These are phyloP conservation scores for Parnassius orleans DNA, from an alignment of 2,888 invertebrate species.

Conservation along the genomic window DNA sequence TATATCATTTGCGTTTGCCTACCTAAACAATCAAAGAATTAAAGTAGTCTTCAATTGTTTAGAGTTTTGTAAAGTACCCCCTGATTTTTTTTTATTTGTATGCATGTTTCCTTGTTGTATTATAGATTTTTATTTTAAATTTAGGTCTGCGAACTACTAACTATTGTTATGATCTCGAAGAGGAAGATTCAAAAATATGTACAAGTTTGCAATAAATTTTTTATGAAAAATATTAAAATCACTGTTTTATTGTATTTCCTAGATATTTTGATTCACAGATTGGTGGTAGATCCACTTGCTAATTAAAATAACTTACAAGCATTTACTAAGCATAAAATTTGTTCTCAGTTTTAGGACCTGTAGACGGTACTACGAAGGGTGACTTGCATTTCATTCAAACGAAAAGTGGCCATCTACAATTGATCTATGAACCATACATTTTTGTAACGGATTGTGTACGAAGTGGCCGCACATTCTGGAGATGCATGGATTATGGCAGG, in stretches of 20 bases:
- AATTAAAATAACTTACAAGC: constrained; percentile 6
- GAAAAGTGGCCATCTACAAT: constrained; percentile 72
- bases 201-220: too few species aligned
- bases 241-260: not conserved
- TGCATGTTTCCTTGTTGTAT: too few species aligned
- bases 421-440: constrained; percentile 74
- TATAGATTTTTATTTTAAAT: too few species aligned
- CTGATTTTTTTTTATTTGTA: too few species aligned
- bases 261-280: not conserved
- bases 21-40: too few species aligned
- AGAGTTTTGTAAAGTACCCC: too few species aligned
- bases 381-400: constrained; percentile 76
- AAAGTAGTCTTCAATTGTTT: too few species aligned
- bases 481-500: constrained; percentile 75
- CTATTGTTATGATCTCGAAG: too few species aligned
- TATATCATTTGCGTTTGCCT: too few species aligned
- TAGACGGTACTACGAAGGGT: constrained; percentile 56
- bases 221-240: too few species aligned
- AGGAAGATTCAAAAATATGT: too few species aligned
- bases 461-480: constrained; percentile 75
- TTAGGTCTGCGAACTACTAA: too few species aligned
- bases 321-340: constrained; percentile 17
- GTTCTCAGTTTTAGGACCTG: constrained; percentile 60
- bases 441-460: constrained; percentile 76
- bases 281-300: not conserved